Conservation (phyloP, 2,888 invertebrate genomes). For the Sminthurinus aureus region DNA sequence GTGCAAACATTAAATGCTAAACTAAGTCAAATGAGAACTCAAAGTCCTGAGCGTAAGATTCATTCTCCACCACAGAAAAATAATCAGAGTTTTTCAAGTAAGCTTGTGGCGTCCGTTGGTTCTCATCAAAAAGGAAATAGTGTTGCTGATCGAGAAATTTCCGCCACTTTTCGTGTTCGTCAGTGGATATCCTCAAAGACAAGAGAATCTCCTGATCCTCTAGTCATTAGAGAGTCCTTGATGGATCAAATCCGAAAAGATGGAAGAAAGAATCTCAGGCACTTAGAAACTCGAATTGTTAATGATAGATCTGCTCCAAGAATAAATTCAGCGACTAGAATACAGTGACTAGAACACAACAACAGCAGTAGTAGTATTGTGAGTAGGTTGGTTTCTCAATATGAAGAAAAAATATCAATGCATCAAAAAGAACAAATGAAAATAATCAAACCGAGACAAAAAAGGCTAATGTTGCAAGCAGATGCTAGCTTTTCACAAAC, state of each 20-base stretch:
- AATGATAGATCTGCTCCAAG: constrained; percentile 85
- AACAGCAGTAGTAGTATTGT: neutral
- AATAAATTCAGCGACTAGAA: constrained; percentile 66
- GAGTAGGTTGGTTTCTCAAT: constrained; percentile 13
- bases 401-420: constrained; percentile 28
- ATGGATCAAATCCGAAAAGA: constrained; percentile 87
- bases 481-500: neutral
- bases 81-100: constrained; percentile 49
- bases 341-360: constrained; percentile 68
- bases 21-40: constrained; percentile 54
- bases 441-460: neutral
- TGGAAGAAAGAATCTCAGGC: constrained; percentile 77
- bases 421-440: neutral
- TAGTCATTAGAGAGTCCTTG: constrained; percentile 83
- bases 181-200: constrained; percentile 71
- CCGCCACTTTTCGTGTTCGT: constrained; percentile 67
- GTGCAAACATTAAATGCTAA: constrained; percentile 57
- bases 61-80: constrained; percentile 31
- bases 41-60: constrained; percentile 44
- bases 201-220: constrained; percentile 72
- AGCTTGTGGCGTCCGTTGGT: constrained; percentile 47
- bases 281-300: constrained; percentile 72
- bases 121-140: constrained; percentile 46
- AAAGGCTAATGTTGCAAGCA: neutral
- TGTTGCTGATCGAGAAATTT: constrained; percentile 47